These are phyloP conservation scores for Nematopogon swammerdamellus DNA, from an alignment of 2,888 invertebrate genomes.

Conservation along the genomic window DNA sequence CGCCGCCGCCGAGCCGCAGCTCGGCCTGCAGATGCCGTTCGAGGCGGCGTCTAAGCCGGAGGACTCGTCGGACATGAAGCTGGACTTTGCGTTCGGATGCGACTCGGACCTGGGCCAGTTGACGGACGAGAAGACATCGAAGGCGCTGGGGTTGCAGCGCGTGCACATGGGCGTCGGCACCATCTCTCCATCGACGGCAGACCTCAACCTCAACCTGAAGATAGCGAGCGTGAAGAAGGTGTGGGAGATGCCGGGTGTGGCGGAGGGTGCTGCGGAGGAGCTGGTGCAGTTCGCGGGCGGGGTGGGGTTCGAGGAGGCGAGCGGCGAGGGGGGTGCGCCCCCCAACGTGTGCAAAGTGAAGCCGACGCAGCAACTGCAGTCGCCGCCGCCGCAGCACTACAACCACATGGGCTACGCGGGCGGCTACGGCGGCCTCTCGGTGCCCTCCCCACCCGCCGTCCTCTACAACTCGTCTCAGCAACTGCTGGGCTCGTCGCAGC, in stretches of 20 bases:
- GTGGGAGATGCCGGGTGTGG: slow-evolving; percentile 77
- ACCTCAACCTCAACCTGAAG: slow-evolving; percentile 87
- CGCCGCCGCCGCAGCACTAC: slow-evolving; percentile 64
- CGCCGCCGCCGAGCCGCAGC: slow-evolving; percentile 34
- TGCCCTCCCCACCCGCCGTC: slow-evolving; percentile 84
- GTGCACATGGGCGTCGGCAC: slow-evolving; percentile 60
- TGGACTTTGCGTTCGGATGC: slow-evolving; percentile 89
- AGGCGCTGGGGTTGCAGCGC: slow-evolving; percentile 53
- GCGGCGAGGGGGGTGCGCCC: slow-evolving; percentile 50
- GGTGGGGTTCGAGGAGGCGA: slow-evolving; percentile 31
- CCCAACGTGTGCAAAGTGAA: slow-evolving; percentile 82
- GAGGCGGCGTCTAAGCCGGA: slow-evolving; percentile 58
- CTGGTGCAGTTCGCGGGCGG: slow-evolving; percentile 33
- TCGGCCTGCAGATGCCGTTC: slow-evolving; percentile 68
- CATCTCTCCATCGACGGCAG: slow-evolving; percentile 80
- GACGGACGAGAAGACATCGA: slow-evolving; percentile 66
- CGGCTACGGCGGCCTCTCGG: slow-evolving; percentile 76
- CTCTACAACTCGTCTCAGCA: slow-evolving; percentile 75
- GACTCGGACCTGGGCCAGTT: slow-evolving; percentile 77
- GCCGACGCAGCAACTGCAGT: slow-evolving; percentile 75
- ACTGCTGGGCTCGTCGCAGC: slow-evolving; percentile 49
- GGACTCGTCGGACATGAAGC: slow-evolving; percentile 83
- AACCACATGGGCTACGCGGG: slow-evolving; percentile 70
- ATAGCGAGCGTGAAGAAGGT: slow-evolving; percentile 92
- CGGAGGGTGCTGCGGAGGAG: slow-evolving; percentile 54